Evolutionary conservation across 1,140 invertebrate species (phyloP).

Genomic region (Procambarus clarkii): DNA sequence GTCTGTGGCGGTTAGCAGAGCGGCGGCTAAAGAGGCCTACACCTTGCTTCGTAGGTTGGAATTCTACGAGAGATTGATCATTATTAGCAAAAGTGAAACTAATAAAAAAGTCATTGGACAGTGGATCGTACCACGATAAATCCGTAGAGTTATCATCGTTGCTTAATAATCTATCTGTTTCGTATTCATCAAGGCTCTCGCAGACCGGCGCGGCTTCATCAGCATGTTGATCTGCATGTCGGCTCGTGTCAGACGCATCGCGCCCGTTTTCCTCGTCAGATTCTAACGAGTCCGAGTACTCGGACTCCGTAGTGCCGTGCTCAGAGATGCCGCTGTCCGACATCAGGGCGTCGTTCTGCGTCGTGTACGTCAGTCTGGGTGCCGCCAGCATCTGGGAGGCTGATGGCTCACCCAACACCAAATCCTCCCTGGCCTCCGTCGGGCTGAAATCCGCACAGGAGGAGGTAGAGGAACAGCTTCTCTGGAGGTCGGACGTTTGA

Average conservation of each 20-base stretch:
- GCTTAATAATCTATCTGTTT: neutral
- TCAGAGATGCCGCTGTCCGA: conserved; percentile 59
- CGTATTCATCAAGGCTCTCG: neutral
- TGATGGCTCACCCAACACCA: neutral
- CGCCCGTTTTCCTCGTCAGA: neutral
- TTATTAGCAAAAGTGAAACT: neutral
- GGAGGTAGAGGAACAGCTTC: neutral
- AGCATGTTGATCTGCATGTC: neutral
- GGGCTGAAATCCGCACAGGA: conserved; percentile 16
- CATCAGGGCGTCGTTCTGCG: conserved; percentile 39
- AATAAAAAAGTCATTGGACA: conserved; percentile 52
- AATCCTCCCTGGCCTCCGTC: conserved; percentile 34
- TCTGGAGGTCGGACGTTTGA: conserved; percentile 4
- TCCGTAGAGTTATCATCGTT: conserved; percentile 6
- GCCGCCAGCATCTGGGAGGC: neutral
- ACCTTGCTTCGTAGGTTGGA: neutral
- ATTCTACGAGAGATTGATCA: conserved; percentile 4
- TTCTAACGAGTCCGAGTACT: conserved; percentile 53
- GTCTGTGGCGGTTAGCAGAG: neutral
- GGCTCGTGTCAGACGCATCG: neutral
- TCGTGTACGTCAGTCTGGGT: neutral
- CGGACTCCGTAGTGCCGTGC: conserved; percentile 39
- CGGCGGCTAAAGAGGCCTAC: neutral
- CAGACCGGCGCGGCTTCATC: neutral
- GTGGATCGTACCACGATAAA: conserved; percentile 48